Evolutionary conservation across 2,888 invertebrate species (phyloP).

Genomic region (Serripes groenlandicus): DNA sequence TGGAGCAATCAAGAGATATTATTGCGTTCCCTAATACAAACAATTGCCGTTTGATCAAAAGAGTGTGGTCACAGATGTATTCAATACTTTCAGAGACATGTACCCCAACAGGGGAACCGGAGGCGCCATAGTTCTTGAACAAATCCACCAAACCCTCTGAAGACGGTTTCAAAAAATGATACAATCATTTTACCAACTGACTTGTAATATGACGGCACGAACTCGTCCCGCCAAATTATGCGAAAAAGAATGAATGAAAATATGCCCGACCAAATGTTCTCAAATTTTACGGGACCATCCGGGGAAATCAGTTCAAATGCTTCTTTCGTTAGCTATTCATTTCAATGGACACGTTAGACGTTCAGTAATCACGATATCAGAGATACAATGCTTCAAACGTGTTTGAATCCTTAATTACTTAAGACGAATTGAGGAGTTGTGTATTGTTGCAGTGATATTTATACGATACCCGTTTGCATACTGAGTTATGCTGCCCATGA

Average conservation of each 20-base stretch:
- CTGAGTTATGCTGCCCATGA: no score
- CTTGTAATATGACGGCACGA: neutral
- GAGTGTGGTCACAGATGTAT: neutral
- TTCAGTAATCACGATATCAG: neutral
- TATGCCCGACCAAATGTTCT: slow-evolving; percentile 10
- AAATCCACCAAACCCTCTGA: slow-evolving; percentile 5
- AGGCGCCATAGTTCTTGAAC: slow-evolving; percentile 12
- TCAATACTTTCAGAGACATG: slow-evolving; percentile 3
- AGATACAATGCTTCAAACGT: no score
- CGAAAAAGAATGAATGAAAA: neutral
- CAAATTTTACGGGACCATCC: neutral
- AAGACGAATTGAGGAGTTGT: no score
- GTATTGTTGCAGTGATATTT: no score
- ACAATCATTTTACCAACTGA: neutral
- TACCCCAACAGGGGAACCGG: neutral
- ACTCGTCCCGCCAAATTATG: slow-evolving; percentile 2
- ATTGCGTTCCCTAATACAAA: slow-evolving; percentile 1
- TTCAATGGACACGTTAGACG: neutral
- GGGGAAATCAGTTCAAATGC: slow-evolving; percentile 20
- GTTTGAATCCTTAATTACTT: no score
- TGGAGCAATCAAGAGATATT: slow-evolving; percentile 1
- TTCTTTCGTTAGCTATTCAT: slow-evolving; percentile 18
- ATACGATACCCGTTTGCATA: no score
- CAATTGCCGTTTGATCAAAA: slow-evolving; percentile 1
- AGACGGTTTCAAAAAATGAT: slow-evolving; percentile 13